Base-by-base conservation (phyloP, 1,140 invertebrate genomes). In the Hycleus phaleratus region DNA sequence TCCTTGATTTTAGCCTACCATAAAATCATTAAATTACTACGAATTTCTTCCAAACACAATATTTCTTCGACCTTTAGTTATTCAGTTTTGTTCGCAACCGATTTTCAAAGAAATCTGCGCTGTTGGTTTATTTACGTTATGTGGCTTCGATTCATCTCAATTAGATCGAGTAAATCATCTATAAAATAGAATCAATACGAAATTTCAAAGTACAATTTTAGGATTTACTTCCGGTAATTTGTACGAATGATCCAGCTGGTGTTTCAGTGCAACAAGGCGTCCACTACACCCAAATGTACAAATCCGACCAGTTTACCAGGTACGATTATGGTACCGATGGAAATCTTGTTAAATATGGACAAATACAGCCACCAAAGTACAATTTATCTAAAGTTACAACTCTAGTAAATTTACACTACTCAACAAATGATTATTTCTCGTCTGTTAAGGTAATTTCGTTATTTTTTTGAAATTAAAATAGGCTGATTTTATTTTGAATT, bases 321-420 rank as follows among this genome's bases (percentile, higher is more conserved):
- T 89, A 78, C 57, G 83, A 90, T 69, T 77, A 80, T 49, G 85
- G 84, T 18, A 44, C 25, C 6, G 39, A 48, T 12, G 48, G 47
- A 39, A 65, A 63, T 56, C 26, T 60, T 24, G 47, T 52, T 58
- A 42, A 40, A 38, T 65, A 65, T 47, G 58, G 56, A 18, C 47
- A 26, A 9, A 38, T 49, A 12, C 39, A 12, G 32, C 61, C 63
- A 40, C 61, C 63, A n/a, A 5, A 38, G 1, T 65, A 65, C 26
- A 45, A 63, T 57, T 12, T 66, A 9, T 6, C 62, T 9, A 59
- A 62, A 40, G 25, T 52, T 4, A 52, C 11, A 42, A 32, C 49
- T 42, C 59, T 59, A 8, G 43, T 64, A 8, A 59, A 46, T 47
- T 7, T 63, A 2, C 60, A 61, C 45, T 63, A 61, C 50, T 43